Percentiles rank a stretch among this genome's conserved stretches.
Evolutionary conservation across 2,113 vertebrate genomes (phyloP).

Genomic region (Stigmatopora argus): DNA sequence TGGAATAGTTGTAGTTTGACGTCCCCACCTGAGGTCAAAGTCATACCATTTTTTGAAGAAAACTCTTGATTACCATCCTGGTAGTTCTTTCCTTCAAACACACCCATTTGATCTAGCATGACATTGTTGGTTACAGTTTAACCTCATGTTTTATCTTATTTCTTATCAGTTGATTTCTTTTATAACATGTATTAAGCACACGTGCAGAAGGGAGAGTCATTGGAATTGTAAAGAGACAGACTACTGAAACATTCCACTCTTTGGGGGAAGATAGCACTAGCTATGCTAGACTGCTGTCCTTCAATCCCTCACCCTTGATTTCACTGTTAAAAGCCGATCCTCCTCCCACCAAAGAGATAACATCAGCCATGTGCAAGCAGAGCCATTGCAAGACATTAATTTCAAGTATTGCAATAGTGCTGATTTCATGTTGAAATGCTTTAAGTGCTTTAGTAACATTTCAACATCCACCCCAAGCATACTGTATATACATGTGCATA

Average conservation of each 20-base stretch:
- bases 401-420: slow-evolving; percentile 50
- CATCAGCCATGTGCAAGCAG: slow-evolving; percentile 34
- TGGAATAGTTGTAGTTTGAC: slow-evolving; percentile 16
- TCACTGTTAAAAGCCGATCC: slow-evolving; percentile 24
- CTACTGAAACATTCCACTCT: slow-evolving; percentile 75
- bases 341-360: slow-evolving; percentile 71
- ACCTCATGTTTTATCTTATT: slow-evolving; percentile 13
- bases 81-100: slow-evolving; percentile 34
- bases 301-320: background rate
- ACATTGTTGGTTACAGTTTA: slow-evolving; percentile 43
- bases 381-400: slow-evolving; percentile 35
- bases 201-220: slow-evolving; percentile 45
- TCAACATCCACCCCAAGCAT: slow-evolving; percentile 4
- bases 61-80: slow-evolving; percentile 25
- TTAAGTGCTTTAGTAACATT: slow-evolving; percentile 33
- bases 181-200: slow-evolving; percentile 41
- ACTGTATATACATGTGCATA: slow-evolving; percentile 23
- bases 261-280: slow-evolving; percentile 42
- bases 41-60: slow-evolving; percentile 14
- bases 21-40: slow-evolving; percentile 27
- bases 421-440: slow-evolving; percentile 32
- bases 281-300: slow-evolving; percentile 49
- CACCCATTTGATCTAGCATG: slow-evolving; percentile 40
- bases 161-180: slow-evolving; percentile 29
- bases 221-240: slow-evolving; percentile 50